Evolutionary conservation across 2,888 invertebrate genomes (phyloP), one percentile per base, ranked within the genome.

Genomic region (Pristionchus japonicus): DNA sequence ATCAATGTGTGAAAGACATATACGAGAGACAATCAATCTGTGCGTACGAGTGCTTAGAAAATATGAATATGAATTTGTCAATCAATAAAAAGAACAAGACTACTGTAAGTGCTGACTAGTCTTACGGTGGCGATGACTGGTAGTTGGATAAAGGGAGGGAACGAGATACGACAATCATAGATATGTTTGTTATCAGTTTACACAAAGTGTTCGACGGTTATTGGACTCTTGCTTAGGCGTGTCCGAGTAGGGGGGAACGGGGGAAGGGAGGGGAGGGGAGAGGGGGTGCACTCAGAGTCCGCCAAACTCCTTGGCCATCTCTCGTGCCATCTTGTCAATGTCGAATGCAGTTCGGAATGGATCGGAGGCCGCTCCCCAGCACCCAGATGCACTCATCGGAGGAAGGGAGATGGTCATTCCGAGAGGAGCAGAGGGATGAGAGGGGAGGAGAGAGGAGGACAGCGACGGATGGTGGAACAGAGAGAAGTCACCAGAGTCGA

Each of bases 281-380:
- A 57, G 13, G 13, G 83, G 83, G 40, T 6, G 31, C 20, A 40
- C n/a, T 64, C 40, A 40, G 47, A 91, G 91, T 74, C 90, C 80
- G n/a, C 90, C 91, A n/a, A 92, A 89, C 87, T 92, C 90, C 82
- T 90, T 91, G 49, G 92, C 91, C 89, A 92, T 89, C 67, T 92
- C 92, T 87, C 91, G 90, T 17, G 91, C 91, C 67, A 92, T 89
- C 89, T 91, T 90, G 57, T 92, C 92, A 86, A 91, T 89, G 52
- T 91, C 90, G 47, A 88, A 43, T 17, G 88, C 87, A 27, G 82
- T 70, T 20, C 86, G 64, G 88, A 90, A 90, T 52, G 74, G 80
- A 85, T 57, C 89, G 2, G 77, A 47, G 31, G 49, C 52, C 20
- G 52, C 15, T 31, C 52, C 82, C 82, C 82, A 83, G 20, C 82